Evolutionary conservation across 2,113 vertebrate species (phyloP).

Genomic region (Phylloscopus trochiloides): DNA sequence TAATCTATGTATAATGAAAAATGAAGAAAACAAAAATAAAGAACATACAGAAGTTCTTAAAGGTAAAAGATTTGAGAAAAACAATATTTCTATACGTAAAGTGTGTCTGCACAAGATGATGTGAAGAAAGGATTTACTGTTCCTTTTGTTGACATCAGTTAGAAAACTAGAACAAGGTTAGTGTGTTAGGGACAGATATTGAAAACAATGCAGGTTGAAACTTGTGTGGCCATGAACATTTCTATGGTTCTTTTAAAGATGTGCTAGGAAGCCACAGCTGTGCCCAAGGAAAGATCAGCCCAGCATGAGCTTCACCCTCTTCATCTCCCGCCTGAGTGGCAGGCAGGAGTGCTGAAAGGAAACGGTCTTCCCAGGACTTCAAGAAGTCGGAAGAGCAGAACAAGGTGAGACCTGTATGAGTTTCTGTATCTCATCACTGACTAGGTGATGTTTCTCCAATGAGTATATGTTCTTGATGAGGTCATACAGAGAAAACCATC

Average conservation of each 20-base stretch:
- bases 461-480: neutral
- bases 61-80: neutral
- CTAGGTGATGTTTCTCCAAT: neutral
- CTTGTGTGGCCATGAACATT: rapidly evolving
- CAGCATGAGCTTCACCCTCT: neutral
- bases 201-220: neutral
- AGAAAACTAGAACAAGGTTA: neutral
- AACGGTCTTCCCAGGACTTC: neutral
- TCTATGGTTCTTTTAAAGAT: neutral
- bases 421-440: neutral
- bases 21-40: neutral
- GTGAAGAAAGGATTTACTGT: neutral
- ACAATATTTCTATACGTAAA: neutral
- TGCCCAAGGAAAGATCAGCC: neutral
- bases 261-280: neutral
- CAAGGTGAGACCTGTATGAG: neutral
- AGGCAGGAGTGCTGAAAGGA: neutral
- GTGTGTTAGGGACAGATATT: neutral
- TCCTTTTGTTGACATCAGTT: neutral
- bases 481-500: neutral
- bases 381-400: neutral
- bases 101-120: neutral
- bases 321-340: neutral
- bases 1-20: neutral
- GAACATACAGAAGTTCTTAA: neutral